Conservation (phyloP, 2,797 vertebrate species). For the Labroides dimidiatus region DNA sequence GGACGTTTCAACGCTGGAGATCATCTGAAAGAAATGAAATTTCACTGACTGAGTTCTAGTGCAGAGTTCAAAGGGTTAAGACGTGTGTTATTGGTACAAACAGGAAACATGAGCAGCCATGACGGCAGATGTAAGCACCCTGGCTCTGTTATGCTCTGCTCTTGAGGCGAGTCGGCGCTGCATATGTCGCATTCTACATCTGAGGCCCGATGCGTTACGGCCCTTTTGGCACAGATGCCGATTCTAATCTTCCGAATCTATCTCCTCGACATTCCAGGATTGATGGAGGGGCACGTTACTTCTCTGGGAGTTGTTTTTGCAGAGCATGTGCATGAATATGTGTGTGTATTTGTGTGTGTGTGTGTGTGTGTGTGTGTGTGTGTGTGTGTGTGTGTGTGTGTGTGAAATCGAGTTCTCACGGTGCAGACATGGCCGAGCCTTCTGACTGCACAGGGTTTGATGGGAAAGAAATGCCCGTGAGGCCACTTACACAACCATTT, state of each 20-base stretch:
- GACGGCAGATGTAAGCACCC: background rate
- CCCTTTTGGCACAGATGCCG: constrained; percentile 41
- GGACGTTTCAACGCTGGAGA: background rate
- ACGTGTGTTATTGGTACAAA: background rate
- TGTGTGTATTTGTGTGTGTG: constrained; percentile 36
- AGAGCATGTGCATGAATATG: constrained; percentile 17
- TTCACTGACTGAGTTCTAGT: too few relatives aligned
- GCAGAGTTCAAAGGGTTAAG: background rate
- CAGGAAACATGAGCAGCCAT: constrained; percentile 22
- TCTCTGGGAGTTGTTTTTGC: constrained; percentile 52
- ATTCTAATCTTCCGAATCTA: constrained; percentile 58
- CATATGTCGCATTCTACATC: constrained; percentile 32
- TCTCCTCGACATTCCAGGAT: constrained; percentile 64
- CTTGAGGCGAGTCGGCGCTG: background rate
- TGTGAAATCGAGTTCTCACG: constrained; percentile 67
- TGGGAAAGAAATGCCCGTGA: constrained; percentile 70
- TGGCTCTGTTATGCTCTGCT: background rate
- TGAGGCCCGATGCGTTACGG: background rate
- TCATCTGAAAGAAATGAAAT: too few relatives aligned
- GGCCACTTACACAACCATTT: constrained; percentile 48
- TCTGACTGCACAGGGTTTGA: constrained; percentile 48
- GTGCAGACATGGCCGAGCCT: constrained; percentile 46
- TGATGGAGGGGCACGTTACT: constrained; percentile 61
- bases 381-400: constrained; percentile 35
- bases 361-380: constrained; percentile 32